These are phyloP conservation scores for Saccostrea glomerata DNA, from an alignment of 1,140 invertebrate genomes.

Conservation along the genomic window DNA sequence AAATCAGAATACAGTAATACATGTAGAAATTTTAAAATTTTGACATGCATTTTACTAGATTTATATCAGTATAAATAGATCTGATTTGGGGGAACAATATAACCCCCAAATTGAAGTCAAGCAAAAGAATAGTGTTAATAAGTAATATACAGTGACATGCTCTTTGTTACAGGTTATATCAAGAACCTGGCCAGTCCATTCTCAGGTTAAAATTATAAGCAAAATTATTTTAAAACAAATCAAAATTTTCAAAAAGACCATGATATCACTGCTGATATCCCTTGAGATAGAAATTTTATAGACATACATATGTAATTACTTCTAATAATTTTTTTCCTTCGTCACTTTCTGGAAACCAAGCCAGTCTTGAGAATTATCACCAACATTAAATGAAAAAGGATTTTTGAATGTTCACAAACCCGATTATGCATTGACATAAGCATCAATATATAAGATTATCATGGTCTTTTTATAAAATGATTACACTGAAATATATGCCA, in stretches of 20 bases:
- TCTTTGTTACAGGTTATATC: neutral
- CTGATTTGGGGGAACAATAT: neutral
- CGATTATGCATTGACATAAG: too few relatives aligned
- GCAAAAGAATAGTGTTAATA: neutral
- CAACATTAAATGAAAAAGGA: too few relatives aligned
- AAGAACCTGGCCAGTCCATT: neutral
- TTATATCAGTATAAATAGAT: neutral
- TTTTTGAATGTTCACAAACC: too few relatives aligned
- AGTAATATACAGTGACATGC: neutral
- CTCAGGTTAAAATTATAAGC: neutral
- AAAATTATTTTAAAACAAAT: neutral
- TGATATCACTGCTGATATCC: neutral
- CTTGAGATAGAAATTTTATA: neutral
- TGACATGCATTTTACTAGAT: neutral
- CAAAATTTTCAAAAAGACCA: conserved; percentile 7
- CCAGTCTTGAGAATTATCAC: too few relatives aligned
- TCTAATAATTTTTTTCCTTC: too few relatives aligned
- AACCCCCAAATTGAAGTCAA: neutral
- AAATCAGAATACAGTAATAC: too few relatives aligned
- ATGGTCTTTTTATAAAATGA: conserved; percentile 11
- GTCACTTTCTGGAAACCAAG: too few relatives aligned
- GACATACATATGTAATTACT: too few relatives aligned
- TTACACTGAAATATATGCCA: neutral
- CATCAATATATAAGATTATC: neutral
- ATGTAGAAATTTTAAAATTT: neutral